Percentiles rank a stretch among this genome's conserved stretches.
Conservation (phyloP, 2,888 invertebrate species). For the Conomelus anceps region DNA sequence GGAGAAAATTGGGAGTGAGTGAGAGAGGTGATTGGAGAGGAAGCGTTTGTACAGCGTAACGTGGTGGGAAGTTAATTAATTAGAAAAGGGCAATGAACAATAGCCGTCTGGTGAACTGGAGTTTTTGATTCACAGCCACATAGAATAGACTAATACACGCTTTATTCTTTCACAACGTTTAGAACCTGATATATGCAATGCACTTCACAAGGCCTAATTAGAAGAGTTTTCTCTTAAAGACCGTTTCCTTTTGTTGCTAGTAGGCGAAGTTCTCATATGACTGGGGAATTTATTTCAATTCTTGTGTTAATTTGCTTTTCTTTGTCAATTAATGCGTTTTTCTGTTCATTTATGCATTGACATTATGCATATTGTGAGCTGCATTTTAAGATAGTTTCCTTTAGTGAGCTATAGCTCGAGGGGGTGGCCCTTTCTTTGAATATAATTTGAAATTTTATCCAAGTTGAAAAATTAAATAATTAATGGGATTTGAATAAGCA, state of each 20-base stretch:
- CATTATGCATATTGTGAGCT: no score
- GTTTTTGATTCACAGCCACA: background rate
- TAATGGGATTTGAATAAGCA: no score
- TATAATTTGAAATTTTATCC: no score
- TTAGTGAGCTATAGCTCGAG: no score
- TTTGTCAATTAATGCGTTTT: background rate
- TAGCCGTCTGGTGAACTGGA: background rate
- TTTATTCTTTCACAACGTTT: background rate
- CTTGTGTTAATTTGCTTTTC: background rate
- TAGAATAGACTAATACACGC: background rate
- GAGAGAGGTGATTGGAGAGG: background rate
- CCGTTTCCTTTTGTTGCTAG: background rate
- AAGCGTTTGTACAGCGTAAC: background rate
- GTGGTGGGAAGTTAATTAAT: background rate
- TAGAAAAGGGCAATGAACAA: background rate
- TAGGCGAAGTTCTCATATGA: background rate
- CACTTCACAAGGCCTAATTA: background rate
- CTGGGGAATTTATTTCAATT: background rate
- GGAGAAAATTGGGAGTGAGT: background rate
- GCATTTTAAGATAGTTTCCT: no score
- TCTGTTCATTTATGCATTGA: background rate
- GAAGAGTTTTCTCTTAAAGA: background rate
- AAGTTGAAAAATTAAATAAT: no score
- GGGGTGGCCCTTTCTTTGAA: no score
- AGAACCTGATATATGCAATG: no score